Evolutionary conservation across 2,888 invertebrate genomes (phyloP).

Genomic region (Gymnosoma rotundatum): DNA sequence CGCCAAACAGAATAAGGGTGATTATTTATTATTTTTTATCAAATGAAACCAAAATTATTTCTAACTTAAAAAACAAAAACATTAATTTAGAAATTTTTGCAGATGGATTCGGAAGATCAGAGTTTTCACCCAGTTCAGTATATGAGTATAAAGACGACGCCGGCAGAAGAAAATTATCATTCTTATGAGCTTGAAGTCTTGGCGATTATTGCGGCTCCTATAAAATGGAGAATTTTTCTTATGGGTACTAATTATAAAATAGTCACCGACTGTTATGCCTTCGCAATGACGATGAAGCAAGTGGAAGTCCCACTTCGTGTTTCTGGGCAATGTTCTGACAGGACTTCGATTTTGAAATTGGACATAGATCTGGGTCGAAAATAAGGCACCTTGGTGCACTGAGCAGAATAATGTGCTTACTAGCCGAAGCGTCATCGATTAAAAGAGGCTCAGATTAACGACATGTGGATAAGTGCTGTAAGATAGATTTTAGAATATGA

Average conservation of each 20-base stretch:
- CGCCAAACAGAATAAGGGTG: too few relatives aligned
- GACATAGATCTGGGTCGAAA: slow-evolving; percentile 52
- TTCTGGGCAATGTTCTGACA: slow-evolving; percentile 60
- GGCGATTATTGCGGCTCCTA: slow-evolving; percentile 12
- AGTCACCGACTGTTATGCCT: slow-evolving; percentile 40
- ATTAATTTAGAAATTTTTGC: too few relatives aligned
- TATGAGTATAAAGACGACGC: slow-evolving; percentile 37
- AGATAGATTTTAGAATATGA: slow-evolving; percentile 47
- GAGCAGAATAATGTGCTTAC: slow-evolving; percentile 58
- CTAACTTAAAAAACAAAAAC: too few relatives aligned
- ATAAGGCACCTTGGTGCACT: slow-evolving; percentile 65
- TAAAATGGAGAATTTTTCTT: slow-evolving; percentile 14
- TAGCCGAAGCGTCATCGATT: slow-evolving; percentile 54
- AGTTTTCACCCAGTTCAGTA: too few relatives aligned
- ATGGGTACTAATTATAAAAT: slow-evolving; percentile 19
- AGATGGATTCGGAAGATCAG: too few relatives aligned
- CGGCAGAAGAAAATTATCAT: slow-evolving; percentile 19
- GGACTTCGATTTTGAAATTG: slow-evolving; percentile 35
- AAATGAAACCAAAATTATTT: too few relatives aligned
- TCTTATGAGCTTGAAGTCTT: slow-evolving; percentile 38
- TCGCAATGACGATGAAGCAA: slow-evolving; percentile 32
- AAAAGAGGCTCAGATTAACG: slow-evolving; percentile 57
- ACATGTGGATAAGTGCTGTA: too few relatives aligned
- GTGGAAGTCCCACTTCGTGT: slow-evolving; percentile 41
- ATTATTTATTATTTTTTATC: too few relatives aligned